Evolutionary conservation across 2,113 vertebrate genomes (phyloP).

Genomic region (Perccottus glenii): DNA sequence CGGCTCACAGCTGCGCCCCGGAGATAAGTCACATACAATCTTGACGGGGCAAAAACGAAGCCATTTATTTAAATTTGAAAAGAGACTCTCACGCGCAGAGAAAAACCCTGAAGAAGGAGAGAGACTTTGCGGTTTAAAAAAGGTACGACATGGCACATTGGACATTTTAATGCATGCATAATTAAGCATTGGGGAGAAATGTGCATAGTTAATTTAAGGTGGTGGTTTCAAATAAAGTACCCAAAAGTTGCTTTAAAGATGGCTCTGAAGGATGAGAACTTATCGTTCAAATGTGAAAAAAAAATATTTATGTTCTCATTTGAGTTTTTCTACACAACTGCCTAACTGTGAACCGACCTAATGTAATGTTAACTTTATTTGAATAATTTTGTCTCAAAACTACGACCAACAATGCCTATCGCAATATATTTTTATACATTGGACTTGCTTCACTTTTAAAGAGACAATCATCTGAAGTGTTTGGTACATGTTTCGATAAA

Average conservation of each 20-base stretch:
- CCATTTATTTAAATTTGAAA: slow-evolving; percentile 48
- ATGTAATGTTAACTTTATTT: too few species aligned
- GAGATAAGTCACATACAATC: slow-evolving; percentile 59
- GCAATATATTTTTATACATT: too few species aligned
- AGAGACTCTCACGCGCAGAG: slow-evolving; percentile 27
- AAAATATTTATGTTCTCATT: too few species aligned
- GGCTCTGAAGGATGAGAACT: too few species aligned
- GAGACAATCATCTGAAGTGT: too few species aligned
- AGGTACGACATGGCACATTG: slow-evolving; percentile 19
- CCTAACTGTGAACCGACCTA: too few species aligned
- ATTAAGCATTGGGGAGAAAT: slow-evolving; percentile 41
- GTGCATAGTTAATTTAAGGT: slow-evolving; percentile 37
- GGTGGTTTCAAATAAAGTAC: neutral
- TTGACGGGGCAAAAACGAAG: slow-evolving; percentile 20
- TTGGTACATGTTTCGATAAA: too few species aligned
- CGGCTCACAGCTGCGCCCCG: slow-evolving; percentile 56
- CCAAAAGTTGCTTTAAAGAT: neutral
- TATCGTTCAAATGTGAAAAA: too few species aligned
- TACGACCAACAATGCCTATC: too few species aligned
- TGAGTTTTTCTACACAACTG: too few species aligned
- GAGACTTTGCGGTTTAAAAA: slow-evolving; percentile 18
- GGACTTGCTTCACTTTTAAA: too few species aligned
- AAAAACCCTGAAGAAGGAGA: slow-evolving; percentile 8
- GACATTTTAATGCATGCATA: slow-evolving; percentile 31
- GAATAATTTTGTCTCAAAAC: too few species aligned